A percentile compares a stretch with the other conserved stretches of the same genome.
phyloP scores from a whole-genome alignment of 2,797 vertebrate genomes.

The Notolabrus celidotus region DNA sequence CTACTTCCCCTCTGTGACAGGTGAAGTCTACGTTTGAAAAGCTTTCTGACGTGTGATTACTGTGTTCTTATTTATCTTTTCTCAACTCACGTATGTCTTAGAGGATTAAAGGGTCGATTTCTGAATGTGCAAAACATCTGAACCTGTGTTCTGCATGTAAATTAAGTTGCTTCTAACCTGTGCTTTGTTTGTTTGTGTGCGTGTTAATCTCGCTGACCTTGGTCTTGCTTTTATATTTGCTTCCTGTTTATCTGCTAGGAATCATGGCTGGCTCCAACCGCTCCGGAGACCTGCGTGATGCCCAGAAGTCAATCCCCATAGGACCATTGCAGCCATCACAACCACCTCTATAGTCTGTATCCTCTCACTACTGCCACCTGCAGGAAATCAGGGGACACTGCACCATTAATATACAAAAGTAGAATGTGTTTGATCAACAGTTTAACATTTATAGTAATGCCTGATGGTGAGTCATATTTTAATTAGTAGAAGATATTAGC shows the following conservation, averaged over 20 bases:
- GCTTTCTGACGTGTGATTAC: not conserved
- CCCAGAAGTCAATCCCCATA: slow-evolving; percentile 97
- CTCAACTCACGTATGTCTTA: not conserved
- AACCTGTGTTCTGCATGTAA: not conserved
- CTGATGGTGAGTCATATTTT: too few relatives aligned
- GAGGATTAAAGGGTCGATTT: not conserved
- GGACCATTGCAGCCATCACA: slow-evolving; percentile 98
- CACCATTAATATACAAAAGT: not conserved
- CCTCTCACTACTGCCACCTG: slow-evolving; percentile 77
- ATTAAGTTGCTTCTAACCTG: not conserved
- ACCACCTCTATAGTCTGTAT: slow-evolving; percentile 98
- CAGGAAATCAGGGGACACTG: slow-evolving; percentile 7
- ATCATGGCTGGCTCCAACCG: slow-evolving; percentile 99
- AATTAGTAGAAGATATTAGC: too few relatives aligned
- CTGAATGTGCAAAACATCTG: not conserved
- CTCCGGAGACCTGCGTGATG: slow-evolving; percentile 95
- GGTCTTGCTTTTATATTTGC: slow-evolving; percentile 7
- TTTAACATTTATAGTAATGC: too few relatives aligned
- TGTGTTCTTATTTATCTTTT: not conserved
- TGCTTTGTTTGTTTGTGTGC: not conserved
- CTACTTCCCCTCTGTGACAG: slow-evolving; percentile 98
- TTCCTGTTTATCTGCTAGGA: slow-evolving; percentile 78
- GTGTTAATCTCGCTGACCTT: slow-evolving; percentile 20
- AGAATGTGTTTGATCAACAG: too few relatives aligned
- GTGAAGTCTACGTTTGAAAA: slow-evolving; percentile 75